Conservation (phyloP, 2,113 vertebrate species). For the Saguinus midas region DNA sequence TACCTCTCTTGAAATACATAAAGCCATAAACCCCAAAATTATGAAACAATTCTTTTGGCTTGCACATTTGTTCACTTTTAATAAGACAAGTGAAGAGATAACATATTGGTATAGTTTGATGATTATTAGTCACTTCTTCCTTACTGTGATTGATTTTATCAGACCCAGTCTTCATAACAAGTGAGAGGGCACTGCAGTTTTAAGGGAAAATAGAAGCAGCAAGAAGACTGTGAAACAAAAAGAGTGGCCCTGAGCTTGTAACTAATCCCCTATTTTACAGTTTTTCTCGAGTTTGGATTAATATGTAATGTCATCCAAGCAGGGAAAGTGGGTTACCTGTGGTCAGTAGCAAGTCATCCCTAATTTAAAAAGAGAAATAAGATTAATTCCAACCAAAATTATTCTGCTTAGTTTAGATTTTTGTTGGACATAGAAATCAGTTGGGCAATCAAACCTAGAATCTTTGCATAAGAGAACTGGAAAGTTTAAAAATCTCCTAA, state of each 20-base stretch:
- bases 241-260: neutral
- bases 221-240: neutral
- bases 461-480: neutral
- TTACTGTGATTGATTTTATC: neutral
- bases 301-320: neutral
- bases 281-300: neutral
- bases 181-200: neutral
- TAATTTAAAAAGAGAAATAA: neutral
- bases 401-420: neutral
- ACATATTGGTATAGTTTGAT: neutral
- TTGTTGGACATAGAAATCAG: neutral
- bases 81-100: neutral
- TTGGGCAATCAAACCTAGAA: neutral
- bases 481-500: neutral
- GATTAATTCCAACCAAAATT: neutral
- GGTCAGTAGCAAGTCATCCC: neutral
- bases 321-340: neutral
- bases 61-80: neutral
- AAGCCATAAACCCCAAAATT: neutral
- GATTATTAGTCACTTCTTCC: neutral
- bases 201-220: neutral
- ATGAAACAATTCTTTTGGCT: neutral
- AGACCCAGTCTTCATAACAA: neutral
- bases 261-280: neutral
- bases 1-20: neutral